Evolutionary conservation across 2,888 invertebrate species (phyloP).

Genomic region (Unio pictorum): DNA sequence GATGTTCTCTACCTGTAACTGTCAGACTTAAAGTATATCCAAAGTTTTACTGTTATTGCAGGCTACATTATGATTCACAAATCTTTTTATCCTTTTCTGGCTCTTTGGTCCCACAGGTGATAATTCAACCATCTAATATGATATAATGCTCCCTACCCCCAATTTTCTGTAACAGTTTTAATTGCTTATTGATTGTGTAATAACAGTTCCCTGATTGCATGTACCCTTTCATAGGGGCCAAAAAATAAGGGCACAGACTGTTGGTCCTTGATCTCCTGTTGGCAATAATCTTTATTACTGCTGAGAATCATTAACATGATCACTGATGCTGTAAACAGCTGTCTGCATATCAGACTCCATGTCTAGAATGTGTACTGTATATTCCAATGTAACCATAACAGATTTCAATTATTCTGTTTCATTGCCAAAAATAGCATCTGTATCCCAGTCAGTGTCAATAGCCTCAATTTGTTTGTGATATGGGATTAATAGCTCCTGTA

Average conservation of each 20-base stretch:
- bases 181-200: slow-evolving; percentile 2
- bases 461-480: not conserved
- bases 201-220: not conserved
- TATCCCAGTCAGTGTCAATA: not conserved
- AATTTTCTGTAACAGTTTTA: too few relatives aligned
- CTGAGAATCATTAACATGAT: too few relatives aligned
- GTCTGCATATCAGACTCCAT: too few relatives aligned
- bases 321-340: too few relatives aligned
- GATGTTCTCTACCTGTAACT: not conserved
- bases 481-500: too few relatives aligned
- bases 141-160: not conserved
- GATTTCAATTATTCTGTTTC: not conserved
- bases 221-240: slow-evolving; percentile 3
- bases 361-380: not conserved
- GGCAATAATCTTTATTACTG: too few relatives aligned
- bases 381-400: slow-evolving; percentile 1
- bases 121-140: slow-evolving; percentile 1
- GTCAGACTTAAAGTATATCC: not conserved
- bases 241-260: not conserved
- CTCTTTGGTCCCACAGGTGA: slow-evolving; percentile 1
- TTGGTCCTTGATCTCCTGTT: too few relatives aligned
- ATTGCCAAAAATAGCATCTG: not conserved
- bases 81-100: not conserved
- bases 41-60: not conserved
- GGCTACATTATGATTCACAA: not conserved